These are phyloP conservation scores for Drosophila nigromelanica DNA, from an alignment of 1,140 invertebrate species.

Conservation along the genomic window DNA sequence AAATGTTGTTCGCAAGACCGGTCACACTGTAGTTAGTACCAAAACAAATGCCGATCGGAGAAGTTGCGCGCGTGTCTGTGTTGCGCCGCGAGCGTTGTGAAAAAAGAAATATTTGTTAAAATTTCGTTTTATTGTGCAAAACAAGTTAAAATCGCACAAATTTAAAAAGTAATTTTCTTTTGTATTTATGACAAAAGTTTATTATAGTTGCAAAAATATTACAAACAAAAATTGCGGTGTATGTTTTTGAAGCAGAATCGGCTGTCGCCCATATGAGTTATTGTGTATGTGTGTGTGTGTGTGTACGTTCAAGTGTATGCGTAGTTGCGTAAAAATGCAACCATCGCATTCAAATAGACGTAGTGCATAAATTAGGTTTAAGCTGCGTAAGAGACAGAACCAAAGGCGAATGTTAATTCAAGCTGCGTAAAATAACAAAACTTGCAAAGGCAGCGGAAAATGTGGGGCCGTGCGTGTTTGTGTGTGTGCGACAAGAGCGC, in stretches of 20 bases:
- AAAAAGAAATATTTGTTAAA: conserved; percentile 25
- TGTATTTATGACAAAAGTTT: conserved; percentile 6
- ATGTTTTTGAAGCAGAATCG: conserved; percentile 32
- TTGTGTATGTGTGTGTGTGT: conserved; percentile 9
- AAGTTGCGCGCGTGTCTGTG: conserved; percentile 47
- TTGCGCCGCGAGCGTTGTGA: conserved; percentile 47
- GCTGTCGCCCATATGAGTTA: conserved; percentile 9
- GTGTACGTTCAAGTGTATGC: conserved; percentile 29
- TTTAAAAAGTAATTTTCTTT: conserved; percentile 23
- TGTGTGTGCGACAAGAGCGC: conserved; percentile 46
- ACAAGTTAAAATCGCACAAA: conserved; percentile 25
- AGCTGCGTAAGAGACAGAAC: conserved; percentile 42
- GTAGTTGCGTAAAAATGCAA: conserved; percentile 34
- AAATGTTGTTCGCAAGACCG: conserved; percentile 2
- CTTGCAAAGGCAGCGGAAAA: conserved; percentile 29
- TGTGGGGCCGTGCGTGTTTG: conserved; percentile 20
- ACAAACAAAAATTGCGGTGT: conserved; percentile 16
- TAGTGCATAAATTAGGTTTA: conserved; percentile 39
- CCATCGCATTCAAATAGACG: conserved; percentile 31
- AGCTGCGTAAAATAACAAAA: conserved; percentile 43
- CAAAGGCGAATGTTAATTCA: conserved; percentile 51
- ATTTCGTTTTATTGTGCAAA: conserved; percentile 34
- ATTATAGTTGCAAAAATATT: conserved; percentile 2
- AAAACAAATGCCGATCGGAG: conserved; percentile 53
- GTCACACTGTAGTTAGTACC: conserved; percentile 52